A percentile compares a stretch with the other conserved stretches of the same genome.
Conservation (phyloP, 2,888 invertebrate genomes). For the Harpalus rufipes region DNA sequence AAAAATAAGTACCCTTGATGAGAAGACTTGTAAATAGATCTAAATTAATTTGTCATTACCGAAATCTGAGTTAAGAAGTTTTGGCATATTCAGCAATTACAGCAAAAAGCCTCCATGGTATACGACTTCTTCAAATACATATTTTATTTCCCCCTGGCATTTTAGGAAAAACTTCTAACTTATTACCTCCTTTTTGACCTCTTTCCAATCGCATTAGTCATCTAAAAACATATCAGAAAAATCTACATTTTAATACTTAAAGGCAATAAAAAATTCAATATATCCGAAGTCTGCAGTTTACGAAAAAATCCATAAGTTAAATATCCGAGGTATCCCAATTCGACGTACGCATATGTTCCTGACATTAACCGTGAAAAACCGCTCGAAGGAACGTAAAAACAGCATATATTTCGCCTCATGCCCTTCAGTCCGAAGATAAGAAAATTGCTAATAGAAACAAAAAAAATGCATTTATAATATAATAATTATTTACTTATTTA, state of each 20-base stretch:
- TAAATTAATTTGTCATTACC: too few relatives aligned
- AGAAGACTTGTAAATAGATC: too few relatives aligned
- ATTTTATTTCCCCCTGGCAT: not conserved
- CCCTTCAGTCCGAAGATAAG: not conserved
- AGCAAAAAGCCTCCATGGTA: too few relatives aligned
- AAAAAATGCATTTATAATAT: too few relatives aligned
- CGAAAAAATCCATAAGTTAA: slow-evolving; percentile 47
- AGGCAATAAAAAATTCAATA: slow-evolving; percentile 35
- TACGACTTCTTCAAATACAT: not conserved
- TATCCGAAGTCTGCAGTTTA: slow-evolving; percentile 4
- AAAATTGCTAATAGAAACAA: too few relatives aligned
- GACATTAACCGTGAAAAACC: slow-evolving; percentile 47
- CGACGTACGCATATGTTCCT: slow-evolving; percentile 33
- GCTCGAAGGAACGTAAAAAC: not conserved
- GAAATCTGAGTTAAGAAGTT: too few relatives aligned
- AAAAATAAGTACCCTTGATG: too few relatives aligned
- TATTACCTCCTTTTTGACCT: slow-evolving; percentile 15
- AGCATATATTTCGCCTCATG: not conserved
- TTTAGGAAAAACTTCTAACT: slow-evolving; percentile 11
- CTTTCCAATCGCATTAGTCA: slow-evolving; percentile 16
- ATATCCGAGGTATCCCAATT: slow-evolving; percentile 2
- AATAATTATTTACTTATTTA: too few relatives aligned
- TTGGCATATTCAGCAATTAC: too few relatives aligned
- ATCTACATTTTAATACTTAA: slow-evolving; percentile 20
- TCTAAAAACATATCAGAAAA: slow-evolving; percentile 26